Percentiles rank a stretch among this genome's conserved stretches.
phyloP scores from a whole-genome alignment of 2,113 vertebrate genomes.

The Sakesphorus luctuosus region DNA sequence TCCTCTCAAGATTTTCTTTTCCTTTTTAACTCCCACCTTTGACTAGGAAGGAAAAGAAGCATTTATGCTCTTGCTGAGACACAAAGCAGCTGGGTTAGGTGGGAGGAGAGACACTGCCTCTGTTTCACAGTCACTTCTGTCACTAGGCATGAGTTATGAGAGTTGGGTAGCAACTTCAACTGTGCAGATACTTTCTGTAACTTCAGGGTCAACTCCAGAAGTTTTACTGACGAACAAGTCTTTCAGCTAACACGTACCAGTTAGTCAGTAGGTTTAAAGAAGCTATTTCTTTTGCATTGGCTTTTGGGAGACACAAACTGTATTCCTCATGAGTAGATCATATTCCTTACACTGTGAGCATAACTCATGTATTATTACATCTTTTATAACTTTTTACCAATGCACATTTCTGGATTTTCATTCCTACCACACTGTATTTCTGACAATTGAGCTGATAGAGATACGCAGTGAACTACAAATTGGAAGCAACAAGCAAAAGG shows the following conservation, averaged over 20 bases:
- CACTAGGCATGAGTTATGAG: neutral
- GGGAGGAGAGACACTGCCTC: slow-evolving; percentile 20
- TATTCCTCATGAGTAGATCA: neutral
- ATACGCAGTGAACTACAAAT: neutral
- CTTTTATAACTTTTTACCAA: neutral
- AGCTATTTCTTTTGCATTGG: neutral
- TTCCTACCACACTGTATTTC: neutral
- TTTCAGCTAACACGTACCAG: neutral
- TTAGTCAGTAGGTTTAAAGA: neutral
- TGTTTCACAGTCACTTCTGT: slow-evolving; percentile 40
- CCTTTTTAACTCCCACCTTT: slow-evolving; percentile 59
- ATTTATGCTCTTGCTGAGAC: slow-evolving; percentile 56
- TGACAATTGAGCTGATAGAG: neutral
- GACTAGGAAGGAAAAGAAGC: slow-evolving; percentile 44
- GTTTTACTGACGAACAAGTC: neutral
- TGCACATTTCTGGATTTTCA: neutral
- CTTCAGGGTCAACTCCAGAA: neutral
- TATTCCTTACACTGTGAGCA: neutral
- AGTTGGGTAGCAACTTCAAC: slow-evolving; percentile 2
- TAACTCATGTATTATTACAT: neutral
- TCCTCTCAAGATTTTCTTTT: slow-evolving; percentile 44
- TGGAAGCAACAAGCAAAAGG: neutral
- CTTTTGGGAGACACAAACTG: neutral
- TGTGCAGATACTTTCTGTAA: neutral
- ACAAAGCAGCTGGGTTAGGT: slow-evolving; percentile 48